Conservation (phyloP, 2,888 invertebrate genomes). For the Linnaemya vulpina region DNA sequence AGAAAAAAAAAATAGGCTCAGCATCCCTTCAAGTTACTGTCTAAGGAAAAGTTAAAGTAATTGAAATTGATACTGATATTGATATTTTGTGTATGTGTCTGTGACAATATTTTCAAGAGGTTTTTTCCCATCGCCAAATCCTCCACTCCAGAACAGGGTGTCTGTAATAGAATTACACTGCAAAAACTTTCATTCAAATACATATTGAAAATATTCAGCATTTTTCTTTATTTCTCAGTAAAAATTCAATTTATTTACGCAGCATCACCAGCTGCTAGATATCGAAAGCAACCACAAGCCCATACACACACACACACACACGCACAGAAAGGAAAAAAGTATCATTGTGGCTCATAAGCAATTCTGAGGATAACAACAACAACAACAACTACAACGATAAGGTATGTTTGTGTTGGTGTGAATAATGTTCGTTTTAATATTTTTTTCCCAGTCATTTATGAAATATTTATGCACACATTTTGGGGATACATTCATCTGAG, state of each 20-base stretch:
- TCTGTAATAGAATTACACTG: conserved; percentile 26
- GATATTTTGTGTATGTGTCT: conserved; percentile 46
- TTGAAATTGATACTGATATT: conserved; percentile 29
- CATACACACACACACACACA: neutral
- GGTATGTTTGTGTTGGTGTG: conserved; percentile 27
- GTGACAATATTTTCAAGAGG: conserved; percentile 30
- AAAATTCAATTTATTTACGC: conserved; percentile 48
- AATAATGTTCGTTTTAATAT: neutral
- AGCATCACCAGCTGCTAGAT: conserved; percentile 54
- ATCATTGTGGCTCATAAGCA: conserved; percentile 29
- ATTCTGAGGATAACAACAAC: conserved; percentile 51
- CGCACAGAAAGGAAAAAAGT: conserved; percentile 7
- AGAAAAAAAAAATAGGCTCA: neutral
- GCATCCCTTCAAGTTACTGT: neutral
- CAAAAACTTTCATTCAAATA: conserved; percentile 18
- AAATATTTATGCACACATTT: conserved; percentile 23
- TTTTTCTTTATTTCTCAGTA: conserved; percentile 2
- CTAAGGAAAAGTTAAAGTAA: conserved; percentile 14
- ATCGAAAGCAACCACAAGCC: neutral
- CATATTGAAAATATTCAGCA: conserved; percentile 1
- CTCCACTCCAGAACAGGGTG: conserved; percentile 43
- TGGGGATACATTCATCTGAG: conserved; percentile 6
- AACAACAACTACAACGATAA: conserved; percentile 42
- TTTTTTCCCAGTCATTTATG: neutral
- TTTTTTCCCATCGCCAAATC: conserved; percentile 10